Percentiles rank a stretch among this genome's conserved stretches.
Evolutionary conservation across 1,140 invertebrate species (phyloP).

Genomic region (Luehdorfia chinensis): DNA sequence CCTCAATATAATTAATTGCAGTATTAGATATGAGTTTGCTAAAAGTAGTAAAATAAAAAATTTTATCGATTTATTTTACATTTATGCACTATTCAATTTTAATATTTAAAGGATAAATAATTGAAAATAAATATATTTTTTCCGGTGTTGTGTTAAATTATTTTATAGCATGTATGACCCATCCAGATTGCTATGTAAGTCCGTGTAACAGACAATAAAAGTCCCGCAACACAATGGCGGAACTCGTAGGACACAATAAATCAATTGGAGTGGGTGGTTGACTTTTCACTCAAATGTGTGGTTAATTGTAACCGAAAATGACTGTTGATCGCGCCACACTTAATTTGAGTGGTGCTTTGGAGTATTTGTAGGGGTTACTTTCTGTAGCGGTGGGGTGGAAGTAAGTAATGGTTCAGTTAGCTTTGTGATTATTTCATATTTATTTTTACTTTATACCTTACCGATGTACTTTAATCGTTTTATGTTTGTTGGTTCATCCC

Average conservation of each 20-base stretch:
- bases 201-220: constrained; percentile 40
- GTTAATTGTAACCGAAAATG: constrained; percentile 77
- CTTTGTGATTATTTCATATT: constrained; percentile 60
- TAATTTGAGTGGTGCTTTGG: constrained; percentile 73
- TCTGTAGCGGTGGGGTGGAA: constrained; percentile 40
- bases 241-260: constrained; percentile 72
- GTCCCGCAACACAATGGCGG: constrained; percentile 63
- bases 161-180: background rate
- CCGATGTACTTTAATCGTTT: constrained; percentile 27
- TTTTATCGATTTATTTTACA: too few species aligned
- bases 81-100: too few species aligned
- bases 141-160: background rate
- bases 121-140: too few species aligned
- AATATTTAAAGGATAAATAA: too few species aligned
- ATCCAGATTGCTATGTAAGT: constrained; percentile 9
- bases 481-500: constrained; percentile 13
- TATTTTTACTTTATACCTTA: constrained; percentile 49
- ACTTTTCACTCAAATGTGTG: constrained; percentile 77
- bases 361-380: constrained; percentile 45
- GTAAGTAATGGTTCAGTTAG: constrained; percentile 53
- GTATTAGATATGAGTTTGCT: too few species aligned
- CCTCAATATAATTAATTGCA: too few species aligned
- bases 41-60: too few species aligned
- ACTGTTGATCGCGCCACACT: constrained; percentile 76
- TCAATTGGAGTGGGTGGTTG: constrained; percentile 77